These are phyloP conservation scores for Cyclura pinguis DNA, from an alignment of 2,797 vertebrate species.

Conservation along the genomic window DNA sequence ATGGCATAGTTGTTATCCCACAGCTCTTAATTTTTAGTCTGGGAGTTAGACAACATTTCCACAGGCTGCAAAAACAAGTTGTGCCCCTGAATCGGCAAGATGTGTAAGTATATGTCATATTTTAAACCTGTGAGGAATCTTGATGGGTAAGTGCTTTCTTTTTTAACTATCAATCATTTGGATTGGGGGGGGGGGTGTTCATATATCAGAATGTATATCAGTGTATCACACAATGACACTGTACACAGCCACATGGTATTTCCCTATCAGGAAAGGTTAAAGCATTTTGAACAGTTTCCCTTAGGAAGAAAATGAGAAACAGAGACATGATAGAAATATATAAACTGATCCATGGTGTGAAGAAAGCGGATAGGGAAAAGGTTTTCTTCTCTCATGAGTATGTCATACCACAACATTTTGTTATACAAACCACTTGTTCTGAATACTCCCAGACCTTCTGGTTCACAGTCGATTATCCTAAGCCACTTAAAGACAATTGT, in stretches of 20 bases:
- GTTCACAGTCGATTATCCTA: not conserved
- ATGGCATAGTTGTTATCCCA: slow-evolving; percentile 79
- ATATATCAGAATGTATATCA: not conserved
- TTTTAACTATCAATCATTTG: not conserved
- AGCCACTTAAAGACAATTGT: not conserved
- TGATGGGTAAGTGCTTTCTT: not conserved
- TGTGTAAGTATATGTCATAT: slow-evolving; percentile 37
- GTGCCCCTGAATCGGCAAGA: slow-evolving; percentile 28
- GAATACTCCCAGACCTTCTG: no score
- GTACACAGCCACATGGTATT: not conserved
- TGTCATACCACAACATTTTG: not conserved
- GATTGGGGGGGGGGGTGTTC: no score
- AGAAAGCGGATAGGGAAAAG: not conserved
- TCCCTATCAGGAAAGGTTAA: not conserved
- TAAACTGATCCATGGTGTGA: not conserved
- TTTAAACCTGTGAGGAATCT: slow-evolving; percentile 29
- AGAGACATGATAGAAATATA: not conserved
- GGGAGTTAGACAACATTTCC: slow-evolving; percentile 73
- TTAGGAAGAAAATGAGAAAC: not conserved
- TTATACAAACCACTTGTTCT: not conserved
- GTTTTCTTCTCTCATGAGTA: not conserved
- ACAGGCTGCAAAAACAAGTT: slow-evolving; percentile 59
- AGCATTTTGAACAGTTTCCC: not conserved
- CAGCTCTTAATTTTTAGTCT: slow-evolving; percentile 78
- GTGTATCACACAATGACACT: not conserved